Evolutionary conservation across 2,797 vertebrate species (phyloP).

Genomic region (Bufotes viridis): DNA sequence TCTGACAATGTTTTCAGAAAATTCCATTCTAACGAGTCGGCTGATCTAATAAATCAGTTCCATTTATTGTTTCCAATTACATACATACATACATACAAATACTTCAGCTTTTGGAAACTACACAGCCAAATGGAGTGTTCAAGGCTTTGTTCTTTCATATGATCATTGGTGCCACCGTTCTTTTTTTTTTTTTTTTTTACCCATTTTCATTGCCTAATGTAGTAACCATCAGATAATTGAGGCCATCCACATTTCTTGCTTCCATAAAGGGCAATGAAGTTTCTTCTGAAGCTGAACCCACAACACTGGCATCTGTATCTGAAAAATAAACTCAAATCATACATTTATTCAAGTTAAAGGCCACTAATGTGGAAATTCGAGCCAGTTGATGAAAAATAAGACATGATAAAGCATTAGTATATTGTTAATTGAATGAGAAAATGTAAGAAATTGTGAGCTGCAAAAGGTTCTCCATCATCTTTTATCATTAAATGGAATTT

Average conservation of each 20-base stretch:
- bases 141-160: slow-evolving; percentile 16
- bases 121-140: neutral
- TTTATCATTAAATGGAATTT: neutral
- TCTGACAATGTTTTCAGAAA: neutral
- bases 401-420: neutral
- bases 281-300: slow-evolving; percentile 66
- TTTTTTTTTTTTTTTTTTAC: slow-evolving; percentile 31
- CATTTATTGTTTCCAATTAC: neutral
- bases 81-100: neutral
- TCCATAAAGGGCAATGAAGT: slow-evolving; percentile 66
- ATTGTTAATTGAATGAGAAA: slow-evolving; percentile 2
- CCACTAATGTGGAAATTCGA: slow-evolving; percentile 20
- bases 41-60: neutral
- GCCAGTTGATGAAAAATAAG: slow-evolving; percentile 10
- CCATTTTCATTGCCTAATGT: slow-evolving; percentile 64
- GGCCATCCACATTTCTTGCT: slow-evolving; percentile 73
- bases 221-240: slow-evolving; percentile 77
- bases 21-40: neutral
- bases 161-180: neutral
- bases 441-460: neutral
- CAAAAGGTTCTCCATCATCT: neutral
- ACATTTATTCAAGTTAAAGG: slow-evolving; percentile 30
- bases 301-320: slow-evolving; percentile 65
- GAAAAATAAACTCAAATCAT: slow-evolving; percentile 19
- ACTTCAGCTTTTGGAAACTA: neutral